A percentile compares a stretch with the other conserved stretches of the same genome.
phyloP scores from a whole-genome alignment of 2,797 vertebrate genomes.

The Anguilla obscura region DNA sequence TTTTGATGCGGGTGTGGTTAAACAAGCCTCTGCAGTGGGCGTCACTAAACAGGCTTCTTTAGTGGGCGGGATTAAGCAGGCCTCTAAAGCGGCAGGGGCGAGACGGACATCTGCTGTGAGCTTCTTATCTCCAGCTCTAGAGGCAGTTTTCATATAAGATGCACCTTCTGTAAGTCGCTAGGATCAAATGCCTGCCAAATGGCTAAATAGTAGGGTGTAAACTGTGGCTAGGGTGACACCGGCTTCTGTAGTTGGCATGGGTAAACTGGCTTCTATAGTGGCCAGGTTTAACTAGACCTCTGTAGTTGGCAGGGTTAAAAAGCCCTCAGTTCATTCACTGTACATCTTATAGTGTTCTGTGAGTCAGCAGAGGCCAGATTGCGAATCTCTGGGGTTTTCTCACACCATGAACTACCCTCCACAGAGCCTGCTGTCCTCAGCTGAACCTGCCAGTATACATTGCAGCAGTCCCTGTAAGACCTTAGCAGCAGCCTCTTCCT shows the following conservation, averaged over 20 bases:
- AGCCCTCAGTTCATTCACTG: neutral
- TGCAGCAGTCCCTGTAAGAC: neutral
- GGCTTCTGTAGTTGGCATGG: neutral
- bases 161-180: neutral
- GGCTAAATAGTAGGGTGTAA: neutral
- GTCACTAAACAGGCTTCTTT: neutral
- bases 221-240: neutral
- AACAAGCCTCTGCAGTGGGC: neutral
- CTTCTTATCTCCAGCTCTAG: neutral
- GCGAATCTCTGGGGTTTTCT: neutral
- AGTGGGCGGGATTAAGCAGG: neutral
- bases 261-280: neutral
- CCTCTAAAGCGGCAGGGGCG: neutral
- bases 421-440: neutral
- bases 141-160: neutral
- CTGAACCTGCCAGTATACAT: neutral
- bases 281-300: neutral
- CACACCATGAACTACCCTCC: neutral
- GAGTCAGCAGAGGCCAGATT: neutral
- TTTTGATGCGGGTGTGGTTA: neutral
- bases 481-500: neutral
- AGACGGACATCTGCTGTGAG: neutral
- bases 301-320: neutral
- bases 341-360: neutral
- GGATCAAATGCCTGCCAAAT: neutral